A percentile compares a stretch with the other conserved stretches of the same genome.
These are phyloP conservation scores for Eulemur mongoz DNA, from an alignment of 2,797 vertebrate species.

Conservation along the genomic window DNA sequence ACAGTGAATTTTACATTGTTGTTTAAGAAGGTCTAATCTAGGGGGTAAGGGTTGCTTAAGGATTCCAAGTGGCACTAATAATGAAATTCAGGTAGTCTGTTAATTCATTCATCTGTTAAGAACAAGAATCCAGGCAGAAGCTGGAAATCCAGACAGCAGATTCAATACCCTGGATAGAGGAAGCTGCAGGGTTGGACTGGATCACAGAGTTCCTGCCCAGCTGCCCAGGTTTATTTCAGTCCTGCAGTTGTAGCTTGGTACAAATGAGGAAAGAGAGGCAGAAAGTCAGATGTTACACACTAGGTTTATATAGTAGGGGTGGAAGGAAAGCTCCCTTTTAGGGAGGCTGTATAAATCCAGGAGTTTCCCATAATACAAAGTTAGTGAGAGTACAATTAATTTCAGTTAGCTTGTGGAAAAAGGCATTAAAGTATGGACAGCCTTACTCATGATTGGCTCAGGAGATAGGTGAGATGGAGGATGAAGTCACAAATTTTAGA, in stretches of 20 bases:
- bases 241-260: neutral
- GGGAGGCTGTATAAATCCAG: neutral
- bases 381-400: neutral
- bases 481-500: neutral
- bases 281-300: neutral
- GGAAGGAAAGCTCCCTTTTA: neutral
- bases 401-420: neutral
- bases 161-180: neutral
- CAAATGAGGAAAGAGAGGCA: neutral
- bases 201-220: neutral
- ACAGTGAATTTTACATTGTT: neutral
- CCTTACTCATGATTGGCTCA: neutral
- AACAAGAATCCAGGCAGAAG: neutral
- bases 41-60: neutral
- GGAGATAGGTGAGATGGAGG: neutral
- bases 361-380: neutral
- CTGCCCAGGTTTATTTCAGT: neutral
- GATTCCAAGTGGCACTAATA: neutral
- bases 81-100: neutral
- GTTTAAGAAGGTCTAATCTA: neutral
- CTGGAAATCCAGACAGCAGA: neutral
- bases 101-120: constrained; percentile 14
- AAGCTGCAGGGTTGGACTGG: neutral
- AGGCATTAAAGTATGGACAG: neutral
- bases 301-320: neutral